Evolutionary conservation across 2,888 invertebrate genomes (phyloP), one percentile per base, ranked within the genome.

Genomic region (Athripsodes cinereus): DNA sequence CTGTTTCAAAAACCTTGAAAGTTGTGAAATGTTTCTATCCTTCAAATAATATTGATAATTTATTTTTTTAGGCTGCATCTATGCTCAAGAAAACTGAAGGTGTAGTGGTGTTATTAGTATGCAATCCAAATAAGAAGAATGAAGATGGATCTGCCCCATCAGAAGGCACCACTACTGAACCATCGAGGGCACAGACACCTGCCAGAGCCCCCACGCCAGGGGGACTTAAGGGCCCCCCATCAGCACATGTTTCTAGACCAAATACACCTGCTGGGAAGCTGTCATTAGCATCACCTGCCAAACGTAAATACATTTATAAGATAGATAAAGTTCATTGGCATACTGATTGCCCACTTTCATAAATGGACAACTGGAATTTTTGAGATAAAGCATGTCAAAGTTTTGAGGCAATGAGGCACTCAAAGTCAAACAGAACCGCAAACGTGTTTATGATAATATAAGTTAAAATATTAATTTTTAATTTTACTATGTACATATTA

Each of bases 11-110:
- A n/a, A n/a, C n/a, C n/a, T n/a, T n/a, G n/a, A n/a, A n/a, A n/a
- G n/a, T n/a, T n/a, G n/a, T n/a, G n/a, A n/a, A n/a, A n/a, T n/a
- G n/a, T n/a, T n/a, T n/a, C n/a, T n/a, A n/a, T n/a, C n/a, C n/a
- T n/a, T n/a, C n/a, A n/a, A n/a, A n/a, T n/a, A n/a, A n/a, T n/a
- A n/a, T n/a, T n/a, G n/a, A n/a, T 26, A 26, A 3, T 10, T 26
- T 26, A 6, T 13, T 16, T 19, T 65, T 70, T 50, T 67, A 94
- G 93, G 93, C 93, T 19, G 90, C 91, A 48, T 84, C 84, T 22
- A 81, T 92, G 66, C 73, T 95, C 56, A 94, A 93, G 71, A 87
- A 91, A 68, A 87, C 91, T 0, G 92, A 94, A 71, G 94, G 94
- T 11, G 82, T 92, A 13, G 90, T 94, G 5, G 84, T 86, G 20